Base-by-base conservation (phyloP, 2,888 invertebrate species). In the Eupithecia abbreviata region DNA sequence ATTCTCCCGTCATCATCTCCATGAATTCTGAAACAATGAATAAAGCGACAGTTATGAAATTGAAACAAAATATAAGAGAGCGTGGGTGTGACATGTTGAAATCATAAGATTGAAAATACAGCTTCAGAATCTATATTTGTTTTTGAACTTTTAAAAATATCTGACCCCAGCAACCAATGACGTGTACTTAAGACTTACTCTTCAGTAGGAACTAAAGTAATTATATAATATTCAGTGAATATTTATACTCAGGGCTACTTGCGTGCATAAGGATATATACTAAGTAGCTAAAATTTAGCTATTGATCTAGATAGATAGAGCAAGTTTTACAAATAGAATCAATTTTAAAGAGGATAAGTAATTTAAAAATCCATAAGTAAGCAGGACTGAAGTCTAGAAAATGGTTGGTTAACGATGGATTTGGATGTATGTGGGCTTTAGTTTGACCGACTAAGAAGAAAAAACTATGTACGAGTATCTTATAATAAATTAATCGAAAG, bases 1-100 rank as follows among this genome's bases (percentile, higher is more conserved):
- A 97, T 97, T 98, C 98, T 93, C 98, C 98, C 82, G 98, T 98
- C 98, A 98, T 98, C 98, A 98, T 98, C 93, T 98, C 98, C 98
- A 98, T 98, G 96, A 98, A 98, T 96, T 98, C 98, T 98, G 96
- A 84, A 97, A 97, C 90, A 94, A 92, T 71, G 9, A 74, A 76
- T 75, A 65, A 79, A 30, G 45, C n/a, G 67, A 68, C 45, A 68
- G 67, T 18, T 68, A 68, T 10, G 45, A 71, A 71, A 75, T 76
- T 18, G 58, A 55, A 71, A 75, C 67, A 73, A 78, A 47, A 72
- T 43, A 73, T 77, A 12, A 72, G 71, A 10, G 15, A 49, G 15
- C n/a, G 65, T 66, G 47, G 74, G 58, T n/a, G 69, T 18, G 68
- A 74, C 43, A 42, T 68, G 55, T 55, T 68, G 43, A 43, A 42